Evolutionary conservation across 2,113 vertebrate genomes (phyloP).

Genomic region (Neotragus pygmaeus): DNA sequence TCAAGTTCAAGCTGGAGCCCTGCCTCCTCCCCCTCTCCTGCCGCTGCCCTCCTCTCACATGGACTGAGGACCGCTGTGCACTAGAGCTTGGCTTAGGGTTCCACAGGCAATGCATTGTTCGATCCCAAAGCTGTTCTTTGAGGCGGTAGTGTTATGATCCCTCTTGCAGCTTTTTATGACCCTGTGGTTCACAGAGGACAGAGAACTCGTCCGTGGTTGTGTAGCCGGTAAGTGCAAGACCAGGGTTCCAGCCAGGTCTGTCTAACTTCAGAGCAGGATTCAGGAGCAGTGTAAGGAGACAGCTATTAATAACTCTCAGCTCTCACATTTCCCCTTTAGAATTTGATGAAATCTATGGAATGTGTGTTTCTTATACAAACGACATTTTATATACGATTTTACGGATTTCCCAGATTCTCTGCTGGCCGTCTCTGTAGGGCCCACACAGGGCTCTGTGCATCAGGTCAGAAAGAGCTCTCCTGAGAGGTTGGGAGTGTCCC

Average conservation of each 20-base stretch:
- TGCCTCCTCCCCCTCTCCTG: fast-evolving
- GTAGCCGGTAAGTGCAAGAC: fast-evolving
- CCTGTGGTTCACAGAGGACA: fast-evolving
- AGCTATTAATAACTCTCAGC: background rate
- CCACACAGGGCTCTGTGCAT: no score
- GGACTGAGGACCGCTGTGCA: fast-evolving
- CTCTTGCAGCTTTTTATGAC: background rate
- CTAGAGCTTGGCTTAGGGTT: fast-evolving
- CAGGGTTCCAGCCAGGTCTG: fast-evolving
- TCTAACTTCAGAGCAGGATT: background rate
- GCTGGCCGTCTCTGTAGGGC: fast-evolving
- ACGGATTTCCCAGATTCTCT: background rate
- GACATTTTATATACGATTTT: fast-evolving
- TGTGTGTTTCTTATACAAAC: background rate
- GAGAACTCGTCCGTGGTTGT: background rate
- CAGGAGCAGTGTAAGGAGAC: background rate
- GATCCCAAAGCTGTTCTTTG: background rate
- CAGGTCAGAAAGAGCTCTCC: background rate
- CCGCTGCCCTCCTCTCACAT: fast-evolving
- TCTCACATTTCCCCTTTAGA: background rate
- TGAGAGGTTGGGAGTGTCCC: background rate
- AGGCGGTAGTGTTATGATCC: fast-evolving
- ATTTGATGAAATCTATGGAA: no score
- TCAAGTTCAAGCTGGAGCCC: background rate
- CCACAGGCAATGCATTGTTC: fast-evolving